A percentile compares a stretch with the other conserved stretches of the same genome.
These are phyloP conservation scores for Acromyrmex echinatior DNA, from an alignment of 1,140 invertebrate genomes.

Conservation along the genomic window DNA sequence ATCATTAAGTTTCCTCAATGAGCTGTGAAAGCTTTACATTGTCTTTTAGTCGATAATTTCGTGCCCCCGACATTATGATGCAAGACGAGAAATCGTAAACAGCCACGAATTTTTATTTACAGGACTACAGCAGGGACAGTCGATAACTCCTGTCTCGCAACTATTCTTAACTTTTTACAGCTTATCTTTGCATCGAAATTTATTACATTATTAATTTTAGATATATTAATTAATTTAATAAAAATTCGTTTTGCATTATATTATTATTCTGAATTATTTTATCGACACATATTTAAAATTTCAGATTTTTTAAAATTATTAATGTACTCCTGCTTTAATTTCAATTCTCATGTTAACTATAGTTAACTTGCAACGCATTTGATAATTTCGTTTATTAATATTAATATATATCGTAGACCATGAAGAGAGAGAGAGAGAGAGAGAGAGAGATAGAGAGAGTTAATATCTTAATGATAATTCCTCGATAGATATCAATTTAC, in stretches of 20 bases:
- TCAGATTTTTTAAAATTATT: not conserved
- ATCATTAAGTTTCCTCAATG: conserved; percentile 45
- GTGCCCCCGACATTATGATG: conserved; percentile 28
- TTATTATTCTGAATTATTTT: not conserved
- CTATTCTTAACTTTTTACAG: conserved; percentile 35
- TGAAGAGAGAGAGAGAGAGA: not conserved
- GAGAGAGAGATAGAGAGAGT: no score
- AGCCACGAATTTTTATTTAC: conserved; percentile 40
- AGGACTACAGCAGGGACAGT: conserved; percentile 61
- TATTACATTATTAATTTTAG: conserved; percentile 15
- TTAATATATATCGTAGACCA: not conserved
- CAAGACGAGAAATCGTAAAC: conserved; percentile 34
- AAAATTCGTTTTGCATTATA: not conserved
- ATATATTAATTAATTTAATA: not conserved
- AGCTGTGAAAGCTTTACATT: conserved; percentile 6
- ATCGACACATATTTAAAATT: not conserved
- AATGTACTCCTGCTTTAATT: not conserved
- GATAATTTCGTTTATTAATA: not conserved
- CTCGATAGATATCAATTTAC: conserved; percentile 33
- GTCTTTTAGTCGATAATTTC: not conserved
- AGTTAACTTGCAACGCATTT: not conserved
- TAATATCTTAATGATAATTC: not conserved
- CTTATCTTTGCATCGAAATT: not conserved
- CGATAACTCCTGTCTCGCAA: conserved; percentile 69
- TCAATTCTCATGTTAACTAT: not conserved